Base-by-base conservation (phyloP, 2,888 invertebrate species). In the Lepidochitona cinerea region DNA sequence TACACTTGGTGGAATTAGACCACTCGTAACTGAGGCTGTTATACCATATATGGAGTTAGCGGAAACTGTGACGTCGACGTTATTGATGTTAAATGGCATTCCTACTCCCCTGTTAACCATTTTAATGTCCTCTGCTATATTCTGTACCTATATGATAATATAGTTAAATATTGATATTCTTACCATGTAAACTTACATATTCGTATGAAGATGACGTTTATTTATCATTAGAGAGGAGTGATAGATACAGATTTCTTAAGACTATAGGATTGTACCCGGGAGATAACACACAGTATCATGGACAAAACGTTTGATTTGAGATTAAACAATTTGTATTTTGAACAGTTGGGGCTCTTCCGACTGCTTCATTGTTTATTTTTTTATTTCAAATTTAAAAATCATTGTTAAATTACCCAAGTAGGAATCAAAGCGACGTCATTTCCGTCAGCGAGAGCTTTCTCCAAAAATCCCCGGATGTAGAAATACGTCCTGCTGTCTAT, bases 401-500 rank as follows among this genome's bases (percentile, higher is more conserved):
- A n/a, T n/a, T n/a, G n/a, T n/a, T n/a, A 14, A 64, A 14, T 33
- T 78, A 87, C 87, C 88, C 88, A 88, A 9, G 88, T 88, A 4
- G 87, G 79, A 0, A 84, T 82, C 32, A 88, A 74, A 7, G 85
- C 83, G 1, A 87, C 77, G 35, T 85, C 82, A 68, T 81, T 68
- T 0, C 78, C 76, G 0, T 79, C 71, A 18, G 54, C 68, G 18
- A 70, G 54, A 6, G 83, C 83, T 6, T 83, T 69, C 72, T 86
- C 84, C 18, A 87, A 68, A 72, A 86, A 87, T 54, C 79, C 73
- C 41, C 88, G 54, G 53, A 87, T 75, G 73, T 84, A 85, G 76
- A 83, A 86, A 65, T 86, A 88, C 0, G 86, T 85, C 49, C 87
- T 73, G 4, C 85, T 81, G 71, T 88, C 87, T 18, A 87, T 85